Percentiles rank a stretch among this genome's conserved stretches.
Conservation (phyloP, 1,140 invertebrate genomes). For the Cydia strobilella region DNA sequence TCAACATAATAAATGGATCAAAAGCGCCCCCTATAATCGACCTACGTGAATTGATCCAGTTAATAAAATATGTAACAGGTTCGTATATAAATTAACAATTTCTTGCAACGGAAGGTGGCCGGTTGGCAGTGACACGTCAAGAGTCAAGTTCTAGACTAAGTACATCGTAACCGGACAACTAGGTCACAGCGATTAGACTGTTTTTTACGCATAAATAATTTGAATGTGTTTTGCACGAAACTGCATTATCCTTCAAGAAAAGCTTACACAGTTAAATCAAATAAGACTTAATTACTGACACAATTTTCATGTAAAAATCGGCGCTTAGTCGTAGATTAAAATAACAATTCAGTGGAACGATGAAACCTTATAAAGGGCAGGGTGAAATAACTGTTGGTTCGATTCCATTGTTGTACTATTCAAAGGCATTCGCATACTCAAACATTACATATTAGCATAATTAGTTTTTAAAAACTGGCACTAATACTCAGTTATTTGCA, state of each 20-base stretch:
- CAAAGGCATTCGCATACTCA: not conserved
- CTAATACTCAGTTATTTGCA: no score
- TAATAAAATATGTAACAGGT: not conserved
- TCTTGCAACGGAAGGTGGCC: slow-evolving; percentile 20
- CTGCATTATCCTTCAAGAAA: not conserved
- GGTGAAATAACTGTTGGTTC: slow-evolving; percentile 17
- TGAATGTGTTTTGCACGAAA: not conserved
- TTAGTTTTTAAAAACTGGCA: no score
- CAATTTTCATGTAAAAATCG: slow-evolving; percentile 26
- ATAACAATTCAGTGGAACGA: slow-evolving; percentile 23
- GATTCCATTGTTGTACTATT: not conserved
- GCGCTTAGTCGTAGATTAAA: slow-evolving; percentile 26
- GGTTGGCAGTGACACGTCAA: slow-evolving; percentile 29
- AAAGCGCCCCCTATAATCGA: not conserved
- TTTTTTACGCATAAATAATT: slow-evolving; percentile 25
- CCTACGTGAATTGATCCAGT: not conserved
- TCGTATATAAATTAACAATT: slow-evolving; percentile 15
- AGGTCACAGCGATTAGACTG: slow-evolving; percentile 23
- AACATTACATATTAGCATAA: no score
- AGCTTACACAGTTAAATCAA: not conserved
- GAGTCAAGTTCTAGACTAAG: slow-evolving; percentile 24
- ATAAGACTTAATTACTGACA: not conserved
- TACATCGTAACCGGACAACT: slow-evolving; percentile 12
- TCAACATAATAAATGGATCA: not conserved
- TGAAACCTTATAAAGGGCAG: slow-evolving; percentile 19